A percentile compares a stretch with the other conserved stretches of the same genome.
Conservation (phyloP, 1,140 invertebrate species). For the Luehdorfia chinensis region DNA sequence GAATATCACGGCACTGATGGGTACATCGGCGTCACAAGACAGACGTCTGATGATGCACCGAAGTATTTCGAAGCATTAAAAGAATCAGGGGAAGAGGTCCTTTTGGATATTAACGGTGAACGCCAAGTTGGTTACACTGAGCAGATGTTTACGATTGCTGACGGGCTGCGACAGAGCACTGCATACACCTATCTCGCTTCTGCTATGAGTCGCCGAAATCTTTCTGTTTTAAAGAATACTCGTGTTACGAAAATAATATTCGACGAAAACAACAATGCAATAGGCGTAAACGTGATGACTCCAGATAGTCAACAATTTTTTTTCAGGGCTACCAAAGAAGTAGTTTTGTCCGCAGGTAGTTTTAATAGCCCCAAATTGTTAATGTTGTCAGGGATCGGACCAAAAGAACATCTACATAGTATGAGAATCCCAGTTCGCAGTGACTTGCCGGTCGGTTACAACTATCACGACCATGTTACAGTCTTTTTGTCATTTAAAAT, state of each 20-base stretch:
- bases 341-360: slow-evolving; percentile 77
- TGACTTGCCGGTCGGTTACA: no score
- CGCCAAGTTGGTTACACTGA: no score
- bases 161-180: no score
- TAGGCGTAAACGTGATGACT: no score
- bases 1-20: no score
- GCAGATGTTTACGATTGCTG: no score
- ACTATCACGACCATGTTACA: slow-evolving; percentile 30
- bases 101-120: no score
- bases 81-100: slow-evolving; percentile 40
- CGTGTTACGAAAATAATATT: no score
- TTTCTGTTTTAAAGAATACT: slow-evolving; percentile 62
- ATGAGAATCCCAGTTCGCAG: slow-evolving; percentile 58
- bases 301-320: slow-evolving; percentile 26
- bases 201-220: slow-evolving; percentile 74
- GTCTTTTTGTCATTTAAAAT: slow-evolving; percentile 22
- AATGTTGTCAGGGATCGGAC: no score
- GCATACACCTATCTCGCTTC: slow-evolving; percentile 78
- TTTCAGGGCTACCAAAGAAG: slow-evolving; percentile 73
- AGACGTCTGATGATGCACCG: slow-evolving; percentile 3
- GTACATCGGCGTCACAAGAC: no score
- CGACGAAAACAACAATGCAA: no score
- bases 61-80: slow-evolving; percentile 30
- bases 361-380: slow-evolving; percentile 75
- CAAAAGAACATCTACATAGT: slow-evolving; percentile 60